phyloP scores from a whole-genome alignment of 2,888 invertebrate genomes.

The Epistrophe grossulariae region DNA sequence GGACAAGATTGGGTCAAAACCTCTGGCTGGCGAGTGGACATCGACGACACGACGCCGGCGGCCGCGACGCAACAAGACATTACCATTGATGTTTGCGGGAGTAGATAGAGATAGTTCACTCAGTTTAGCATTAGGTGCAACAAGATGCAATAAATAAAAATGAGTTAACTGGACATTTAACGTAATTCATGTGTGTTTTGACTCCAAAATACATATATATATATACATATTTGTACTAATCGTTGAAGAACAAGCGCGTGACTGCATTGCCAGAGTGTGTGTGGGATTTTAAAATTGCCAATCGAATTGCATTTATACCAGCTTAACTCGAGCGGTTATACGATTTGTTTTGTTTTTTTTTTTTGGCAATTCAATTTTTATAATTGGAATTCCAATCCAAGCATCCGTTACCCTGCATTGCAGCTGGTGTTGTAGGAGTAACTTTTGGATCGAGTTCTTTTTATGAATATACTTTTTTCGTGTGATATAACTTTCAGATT shows the following conservation, averaged over 20 bases:
- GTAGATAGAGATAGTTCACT: slow-evolving; percentile 61
- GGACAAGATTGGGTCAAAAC: slow-evolving; percentile 48
- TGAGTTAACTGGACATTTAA: slow-evolving; percentile 70
- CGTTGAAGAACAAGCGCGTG: slow-evolving; percentile 34
- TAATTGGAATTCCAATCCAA: slow-evolving; percentile 17
- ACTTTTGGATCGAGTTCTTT: not conserved
- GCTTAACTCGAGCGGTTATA: not conserved
- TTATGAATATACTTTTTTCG: not conserved
- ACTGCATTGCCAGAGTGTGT: not conserved
- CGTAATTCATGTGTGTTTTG: slow-evolving; percentile 62
- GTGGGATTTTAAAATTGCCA: slow-evolving; percentile 27
- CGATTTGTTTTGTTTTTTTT: not conserved
- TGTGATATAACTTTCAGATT: no score
- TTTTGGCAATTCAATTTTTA: slow-evolving; percentile 8
- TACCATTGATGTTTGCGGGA: slow-evolving; percentile 13
- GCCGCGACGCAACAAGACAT: slow-evolving; percentile 8
- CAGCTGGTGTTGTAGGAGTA: not conserved
- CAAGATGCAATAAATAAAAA: slow-evolving; percentile 70
- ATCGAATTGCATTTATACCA: not conserved
- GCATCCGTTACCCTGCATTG: not conserved
- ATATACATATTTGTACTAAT: slow-evolving; percentile 28
- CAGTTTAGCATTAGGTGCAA: slow-evolving; percentile 71
- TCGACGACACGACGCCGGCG: slow-evolving; percentile 1
- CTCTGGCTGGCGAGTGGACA: slow-evolving; percentile 9
- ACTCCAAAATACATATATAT: slow-evolving; percentile 16